These are phyloP conservation scores for Tetropium fuscum DNA, from an alignment of 2,888 invertebrate genomes.

Conservation along the genomic window DNA sequence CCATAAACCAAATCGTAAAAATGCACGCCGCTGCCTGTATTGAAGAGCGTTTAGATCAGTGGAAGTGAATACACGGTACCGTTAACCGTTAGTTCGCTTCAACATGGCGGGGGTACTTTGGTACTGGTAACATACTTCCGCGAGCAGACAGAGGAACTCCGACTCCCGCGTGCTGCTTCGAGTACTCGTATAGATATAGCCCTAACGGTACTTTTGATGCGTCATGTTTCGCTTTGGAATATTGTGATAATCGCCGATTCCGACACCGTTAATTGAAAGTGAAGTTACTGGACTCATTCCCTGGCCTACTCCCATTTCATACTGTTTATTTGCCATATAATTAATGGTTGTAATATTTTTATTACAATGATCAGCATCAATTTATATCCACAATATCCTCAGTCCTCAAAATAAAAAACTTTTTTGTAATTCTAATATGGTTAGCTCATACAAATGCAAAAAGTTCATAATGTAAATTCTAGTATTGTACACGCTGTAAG, in stretches of 20 bases:
- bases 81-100: conserved; percentile 57
- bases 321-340: conserved; percentile 27
- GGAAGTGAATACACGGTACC: conserved; percentile 58
- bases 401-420: no score
- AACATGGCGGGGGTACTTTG: conserved; percentile 41
- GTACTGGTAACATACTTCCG: conserved; percentile 53
- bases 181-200: conserved; percentile 16
- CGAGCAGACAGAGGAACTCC: conserved; percentile 49
- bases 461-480: no score
- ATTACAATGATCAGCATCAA: no score
- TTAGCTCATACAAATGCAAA: no score
- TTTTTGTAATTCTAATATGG: no score
- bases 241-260: conserved; percentile 37
- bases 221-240: conserved; percentile 46
- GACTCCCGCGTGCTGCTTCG: conserved; percentile 25
- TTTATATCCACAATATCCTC: no score
- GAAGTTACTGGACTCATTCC: conserved; percentile 60
- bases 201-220: conserved; percentile 48
- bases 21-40: conserved; percentile 17
- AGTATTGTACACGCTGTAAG: no score
- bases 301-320: conserved; percentile 57
- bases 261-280: conserved; percentile 62
- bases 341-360: conserved; percentile 7
- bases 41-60: conserved; percentile 45
- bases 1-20: conserved; percentile 24